Conservation (phyloP, 92 coral and sea anemone species). For the Pocillopora meandrina region DNA sequence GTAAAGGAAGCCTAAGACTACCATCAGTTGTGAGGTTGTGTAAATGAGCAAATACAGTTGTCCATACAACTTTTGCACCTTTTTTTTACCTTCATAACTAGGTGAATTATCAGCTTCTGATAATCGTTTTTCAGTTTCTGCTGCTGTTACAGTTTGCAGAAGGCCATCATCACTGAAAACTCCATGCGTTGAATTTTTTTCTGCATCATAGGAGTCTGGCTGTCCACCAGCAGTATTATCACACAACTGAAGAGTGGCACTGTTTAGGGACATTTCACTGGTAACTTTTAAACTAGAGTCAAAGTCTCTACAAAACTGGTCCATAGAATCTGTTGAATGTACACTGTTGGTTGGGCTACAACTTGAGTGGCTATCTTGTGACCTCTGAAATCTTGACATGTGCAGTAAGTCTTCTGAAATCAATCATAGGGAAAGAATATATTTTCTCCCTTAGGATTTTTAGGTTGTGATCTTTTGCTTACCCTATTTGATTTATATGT, state of each 20-base stretch:
- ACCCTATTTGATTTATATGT: too few relatives aligned
- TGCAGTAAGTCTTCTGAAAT: background rate
- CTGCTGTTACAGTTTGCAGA: background rate
- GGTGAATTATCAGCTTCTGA: background rate
- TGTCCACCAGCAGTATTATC: slow-evolving; percentile 23
- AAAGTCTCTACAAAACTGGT: slow-evolving; percentile 90
- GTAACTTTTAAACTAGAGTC: slow-evolving; percentile 54
- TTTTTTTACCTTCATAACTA: slow-evolving; percentile 21
- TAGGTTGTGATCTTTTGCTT: too few relatives aligned
- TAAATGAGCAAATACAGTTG: too few relatives aligned
- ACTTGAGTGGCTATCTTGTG: background rate
- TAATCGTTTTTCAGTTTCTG: background rate
- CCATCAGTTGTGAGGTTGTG: too few relatives aligned
- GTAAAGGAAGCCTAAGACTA: too few relatives aligned
- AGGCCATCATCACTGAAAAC: background rate
- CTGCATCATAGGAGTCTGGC: background rate
- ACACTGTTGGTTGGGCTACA: slow-evolving; percentile 44
- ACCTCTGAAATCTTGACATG: background rate
- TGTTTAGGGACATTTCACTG: slow-evolving; percentile 33
- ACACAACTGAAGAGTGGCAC: slow-evolving; percentile 45
- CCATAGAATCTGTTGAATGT: slow-evolving; percentile 84
- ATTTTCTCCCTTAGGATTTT: too few relatives aligned
- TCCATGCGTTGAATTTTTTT: background rate
- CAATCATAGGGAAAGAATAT: background rate
- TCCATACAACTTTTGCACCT: background rate